phyloP scores from a whole-genome alignment of 2,888 invertebrate genomes.

The Diplolepis rosae region DNA sequence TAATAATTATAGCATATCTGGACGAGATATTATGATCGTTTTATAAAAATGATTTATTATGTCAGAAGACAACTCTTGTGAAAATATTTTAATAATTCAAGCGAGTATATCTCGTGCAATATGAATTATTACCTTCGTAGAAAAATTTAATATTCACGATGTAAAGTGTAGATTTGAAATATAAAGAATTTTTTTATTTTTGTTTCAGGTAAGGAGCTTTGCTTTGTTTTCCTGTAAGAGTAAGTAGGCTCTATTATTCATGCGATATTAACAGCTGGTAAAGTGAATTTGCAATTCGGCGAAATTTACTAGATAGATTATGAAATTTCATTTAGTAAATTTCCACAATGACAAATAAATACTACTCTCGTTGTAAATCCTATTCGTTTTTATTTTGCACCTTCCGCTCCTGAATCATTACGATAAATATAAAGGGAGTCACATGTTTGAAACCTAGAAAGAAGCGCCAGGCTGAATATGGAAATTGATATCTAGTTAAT shows the following conservation, averaged over 20 bases:
- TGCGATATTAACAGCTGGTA: too few species aligned
- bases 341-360: not conserved
- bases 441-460: not conserved
- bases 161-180: not conserved
- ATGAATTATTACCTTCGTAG: constrained; percentile 2
- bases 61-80: constrained; percentile 14
- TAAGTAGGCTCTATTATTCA: not conserved
- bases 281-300: not conserved
- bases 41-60: constrained; percentile 19
- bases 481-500: not conserved
- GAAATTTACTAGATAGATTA: constrained; percentile 8
- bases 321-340: constrained; percentile 4
- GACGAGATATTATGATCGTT: constrained; percentile 27
- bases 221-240: not conserved
- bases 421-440: not conserved
- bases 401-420: not conserved
- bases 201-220: constrained; percentile 22
- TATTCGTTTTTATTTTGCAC: constrained; percentile 8
- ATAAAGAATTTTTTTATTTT: not conserved
- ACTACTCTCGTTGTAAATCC: not conserved
- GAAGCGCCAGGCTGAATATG: not conserved
- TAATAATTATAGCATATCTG: constrained; percentile 26
- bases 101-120: constrained; percentile 5
- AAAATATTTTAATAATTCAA: constrained; percentile 25
- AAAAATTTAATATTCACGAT: too few species aligned